These are phyloP conservation scores for Theropithecus gelada DNA, from an alignment of 2,113 vertebrate species.

Conservation along the genomic window DNA sequence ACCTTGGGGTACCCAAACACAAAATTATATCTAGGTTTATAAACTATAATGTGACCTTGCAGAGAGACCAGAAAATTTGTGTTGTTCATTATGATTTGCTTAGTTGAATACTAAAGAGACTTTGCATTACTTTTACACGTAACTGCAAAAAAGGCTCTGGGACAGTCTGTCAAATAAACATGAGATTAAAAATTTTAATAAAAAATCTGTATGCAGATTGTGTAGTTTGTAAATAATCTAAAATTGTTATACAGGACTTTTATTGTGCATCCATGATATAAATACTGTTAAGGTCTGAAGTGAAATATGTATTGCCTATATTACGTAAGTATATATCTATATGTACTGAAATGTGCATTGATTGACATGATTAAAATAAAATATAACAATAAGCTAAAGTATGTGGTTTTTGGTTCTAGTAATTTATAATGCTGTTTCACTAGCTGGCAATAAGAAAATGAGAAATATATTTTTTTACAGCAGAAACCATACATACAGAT, in stretches of 20 bases:
- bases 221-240: background rate
- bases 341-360: background rate
- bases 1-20: background rate
- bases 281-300: background rate
- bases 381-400: background rate
- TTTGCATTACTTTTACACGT: background rate
- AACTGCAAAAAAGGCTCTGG: background rate
- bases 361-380: background rate
- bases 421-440: background rate
- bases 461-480: background rate
- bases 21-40: constrained; percentile 12
- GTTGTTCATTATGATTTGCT: constrained; percentile 9
- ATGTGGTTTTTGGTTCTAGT: background rate
- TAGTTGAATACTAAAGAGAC: background rate
- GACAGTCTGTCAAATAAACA: background rate
- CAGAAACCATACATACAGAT: background rate
- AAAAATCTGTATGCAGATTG: background rate
- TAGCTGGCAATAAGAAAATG: background rate
- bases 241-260: background rate
- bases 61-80: constrained; percentile 9
- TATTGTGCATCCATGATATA: background rate
- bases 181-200: background rate
- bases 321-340: background rate
- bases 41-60: constrained; percentile 32
- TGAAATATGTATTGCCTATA: background rate